Evolutionary conservation across 23 tunicate genomes (phyloP).

Genomic region (Oikopleura dioica): DNA sequence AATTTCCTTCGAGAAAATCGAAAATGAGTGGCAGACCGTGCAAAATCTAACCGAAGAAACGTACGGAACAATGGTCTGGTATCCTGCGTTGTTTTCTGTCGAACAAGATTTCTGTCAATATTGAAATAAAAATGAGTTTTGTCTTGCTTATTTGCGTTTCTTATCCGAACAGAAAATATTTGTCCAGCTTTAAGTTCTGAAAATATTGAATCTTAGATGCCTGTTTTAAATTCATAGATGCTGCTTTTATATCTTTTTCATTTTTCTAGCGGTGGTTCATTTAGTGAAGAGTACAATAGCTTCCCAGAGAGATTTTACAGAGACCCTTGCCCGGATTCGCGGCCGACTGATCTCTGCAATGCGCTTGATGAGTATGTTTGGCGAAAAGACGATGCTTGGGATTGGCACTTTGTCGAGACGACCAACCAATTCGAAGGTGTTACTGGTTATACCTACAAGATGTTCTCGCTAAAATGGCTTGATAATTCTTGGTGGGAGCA

Average conservation of each 20-base stretch:
- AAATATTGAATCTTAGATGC: too few relatives aligned
- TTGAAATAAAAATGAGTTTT: too few relatives aligned
- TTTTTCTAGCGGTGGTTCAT: neutral
- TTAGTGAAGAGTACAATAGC: neutral
- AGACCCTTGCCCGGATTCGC: neutral
- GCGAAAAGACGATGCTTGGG: neutral
- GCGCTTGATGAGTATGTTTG: slow-evolving; percentile 7
- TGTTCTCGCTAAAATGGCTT: neutral
- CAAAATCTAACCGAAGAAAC: too few relatives aligned
- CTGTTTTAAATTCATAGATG: neutral
- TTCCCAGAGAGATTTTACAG: neutral
- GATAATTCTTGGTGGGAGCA: neutral
- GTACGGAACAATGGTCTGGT: too few relatives aligned
- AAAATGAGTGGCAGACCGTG: too few relatives aligned
- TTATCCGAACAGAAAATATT: too few relatives aligned
- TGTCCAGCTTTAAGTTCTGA: too few relatives aligned
- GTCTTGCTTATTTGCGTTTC: too few relatives aligned
- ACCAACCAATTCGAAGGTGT: neutral
- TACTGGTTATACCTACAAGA: neutral
- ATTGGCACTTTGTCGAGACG: neutral
- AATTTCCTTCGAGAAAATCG: too few relatives aligned
- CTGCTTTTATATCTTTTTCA: neutral
- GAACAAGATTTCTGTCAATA: too few relatives aligned
- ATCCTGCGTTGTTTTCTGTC: too few relatives aligned
- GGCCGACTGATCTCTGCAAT: neutral